Base-by-base conservation (phyloP, 2,888 invertebrate species). In the Lithophane socia region DNA sequence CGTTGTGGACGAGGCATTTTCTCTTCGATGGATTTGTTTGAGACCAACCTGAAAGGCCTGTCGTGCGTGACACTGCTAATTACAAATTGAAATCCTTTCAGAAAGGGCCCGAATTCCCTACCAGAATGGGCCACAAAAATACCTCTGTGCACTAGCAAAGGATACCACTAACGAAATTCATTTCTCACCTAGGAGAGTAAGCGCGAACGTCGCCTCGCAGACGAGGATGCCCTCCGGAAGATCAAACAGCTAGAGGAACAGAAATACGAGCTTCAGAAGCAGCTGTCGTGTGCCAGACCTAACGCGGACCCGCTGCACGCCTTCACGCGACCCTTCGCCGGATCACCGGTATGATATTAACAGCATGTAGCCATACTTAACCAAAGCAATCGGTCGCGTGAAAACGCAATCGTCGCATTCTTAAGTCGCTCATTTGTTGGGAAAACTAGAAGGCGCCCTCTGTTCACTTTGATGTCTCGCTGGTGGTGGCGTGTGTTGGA, bases 211-310 rank as follows among this genome's bases (percentile, higher is more conserved):
- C 99, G 99, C 88, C 94, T 99, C 68, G 99, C 99, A 0, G 99
- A 99, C 92, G 99, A 99, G 91, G 99, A 99, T 93, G 99, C 99
- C 0, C 96, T 99, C 76, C 97, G 99, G 69, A 99, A 99, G 94
- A 99, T 99, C 83, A 99, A 99, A 91, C 98, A 99, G 93, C 94
- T 99, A 70, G 99, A 99, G 92, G 99, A 99, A 88, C 99, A 98
- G 92, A 98, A 99, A 87, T 98, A 98, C 91, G 98, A 99, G 92
- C 96, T 99, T 65, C 99, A 99, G 94, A 99, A 99, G 92, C 99
- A 99, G 94, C 98, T 99, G 83, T 98, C 98, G 2, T 98, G 97
- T 92, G 97, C 92, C 90, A 94, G 97, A 63, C 97, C 92, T 88
- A 97, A 86, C 86, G 91, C 94, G 0, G 96, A 96, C 88, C 94